Evolutionary conservation across 1,140 invertebrate genomes (phyloP), one percentile per base, ranked within the genome.

Genomic region (Temnothorax curvispinosus): DNA sequence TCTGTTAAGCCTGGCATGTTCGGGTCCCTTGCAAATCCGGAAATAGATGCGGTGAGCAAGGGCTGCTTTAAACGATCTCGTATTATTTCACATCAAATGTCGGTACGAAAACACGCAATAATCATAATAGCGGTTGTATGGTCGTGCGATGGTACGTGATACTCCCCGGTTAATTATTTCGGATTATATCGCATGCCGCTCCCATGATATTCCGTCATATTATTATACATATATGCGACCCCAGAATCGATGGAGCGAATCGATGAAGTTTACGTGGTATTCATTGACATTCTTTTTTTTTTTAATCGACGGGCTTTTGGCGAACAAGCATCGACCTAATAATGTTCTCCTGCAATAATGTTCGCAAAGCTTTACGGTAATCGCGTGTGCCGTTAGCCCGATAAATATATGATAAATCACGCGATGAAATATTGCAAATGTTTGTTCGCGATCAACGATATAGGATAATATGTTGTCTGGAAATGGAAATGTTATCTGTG

Each of bases 1-100:
- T 56, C 15, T 47, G 38, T 69, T 58, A 58, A 80, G 27, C 67
- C 21, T 41, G 35, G 38, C 67, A 32, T 44, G 81, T 65, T 82
- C 76, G 72, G 85, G 32, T 91, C 77, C 41, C 72, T 90, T 58
- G 71, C 82, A 84, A 85, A 91, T 87, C 87, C 84, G 90, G 84
- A 91, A 91, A 91, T 91, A 80, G 76, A 90, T 50, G 64, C 64
- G 65, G 64, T 54, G 9, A 47, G 41, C 44, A n/a, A 35, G 69
- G 50, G 60, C 54, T 44, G 71, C 56, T 90, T 86, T 88, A 87
- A 87, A 74, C 76, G 56, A 38, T 67, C 38, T n/a, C 54, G 60
- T 86, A 87, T 90, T 82, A 90, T 90, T 90, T 82, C 75, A 71
- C 65, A 77, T 56, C 47, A 60, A 76, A 74, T 88, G 65, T 90